Conservation (phyloP, 2,113 vertebrate species). For the Tapirus terrestris region DNA sequence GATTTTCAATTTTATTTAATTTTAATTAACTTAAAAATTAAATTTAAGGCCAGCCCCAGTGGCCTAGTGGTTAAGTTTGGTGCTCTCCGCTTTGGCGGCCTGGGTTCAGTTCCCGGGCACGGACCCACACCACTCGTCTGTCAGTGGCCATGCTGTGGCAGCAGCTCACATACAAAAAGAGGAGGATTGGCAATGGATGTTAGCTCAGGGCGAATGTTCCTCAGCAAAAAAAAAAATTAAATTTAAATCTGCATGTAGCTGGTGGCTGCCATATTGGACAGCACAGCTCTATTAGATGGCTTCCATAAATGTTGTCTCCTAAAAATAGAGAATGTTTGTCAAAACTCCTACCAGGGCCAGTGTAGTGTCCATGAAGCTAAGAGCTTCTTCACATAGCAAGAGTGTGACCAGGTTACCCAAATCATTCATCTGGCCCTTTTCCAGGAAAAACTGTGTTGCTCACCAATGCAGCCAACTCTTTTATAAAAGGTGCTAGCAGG, state of each 20-base stretch:
- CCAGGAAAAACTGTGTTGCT: not conserved
- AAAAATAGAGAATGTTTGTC: not conserved
- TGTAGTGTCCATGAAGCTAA: not conserved
- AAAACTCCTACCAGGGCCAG: not conserved
- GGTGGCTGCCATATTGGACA: not conserved
- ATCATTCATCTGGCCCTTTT: not conserved
- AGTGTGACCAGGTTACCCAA: not conserved
- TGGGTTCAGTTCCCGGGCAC: too few relatives aligned
- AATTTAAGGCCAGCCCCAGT: not conserved
- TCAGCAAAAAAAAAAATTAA: not conserved
- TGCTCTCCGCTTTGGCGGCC: too few relatives aligned
- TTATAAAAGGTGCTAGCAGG: not conserved
- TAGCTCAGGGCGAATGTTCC: too few relatives aligned
- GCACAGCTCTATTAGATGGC: not conserved
- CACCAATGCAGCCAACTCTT: not conserved
- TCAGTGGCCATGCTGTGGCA: too few relatives aligned
- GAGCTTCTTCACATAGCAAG: not conserved
- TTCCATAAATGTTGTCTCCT: not conserved
- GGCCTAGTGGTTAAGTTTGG: too few relatives aligned
- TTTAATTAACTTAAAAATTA: not conserved
- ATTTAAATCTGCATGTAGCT: not conserved
- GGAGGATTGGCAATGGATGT: too few relatives aligned
- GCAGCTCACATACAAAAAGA: too few relatives aligned
- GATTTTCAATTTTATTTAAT: not conserved
- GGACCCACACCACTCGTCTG: too few relatives aligned